Base-by-base conservation (phyloP, 2,888 invertebrate genomes). In the Scaptomyza caliginosa region DNA sequence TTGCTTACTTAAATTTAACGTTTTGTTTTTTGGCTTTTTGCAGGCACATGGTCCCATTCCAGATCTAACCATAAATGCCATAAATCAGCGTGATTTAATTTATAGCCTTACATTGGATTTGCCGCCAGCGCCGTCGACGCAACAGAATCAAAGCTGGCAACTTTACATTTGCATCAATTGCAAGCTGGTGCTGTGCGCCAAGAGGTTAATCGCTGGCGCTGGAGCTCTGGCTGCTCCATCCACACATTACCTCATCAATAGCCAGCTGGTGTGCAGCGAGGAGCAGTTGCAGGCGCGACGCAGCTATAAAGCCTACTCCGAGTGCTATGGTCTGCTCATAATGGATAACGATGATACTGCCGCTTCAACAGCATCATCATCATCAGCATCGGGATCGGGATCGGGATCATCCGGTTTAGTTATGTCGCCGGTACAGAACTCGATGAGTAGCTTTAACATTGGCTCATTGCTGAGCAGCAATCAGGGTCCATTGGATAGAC, bases 321-420 rank as follows among this genome's bases (percentile, higher is more conserved):
- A 94, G 67, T 93, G 94, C 46, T 96, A 95, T 90, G 94, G 94
- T 80, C 92, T 96, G 85, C 90, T 96, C 67, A 93, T 96, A 73
- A 78, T 88, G 83, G 89, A 90, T 51, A 79, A 87, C 45, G 80
- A 76, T 5, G 79, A 79, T 17, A 26, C 52, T 17, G 34, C 42
- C 5, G 6, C n/a, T n/a, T 10, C 7, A 21, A 26, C 34, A 26
- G 13, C 43, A 54, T 11, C 17, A 92, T 91, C 92, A 84, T 91
- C 93, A 59, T 93, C 62, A 8, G 19, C 46, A 8, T 28, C 54
- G n/a, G n/a, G n/a, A n/a, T 19, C 58, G 0, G 17, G 21, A 21
- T 11, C 28, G 11, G n/a, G n/a, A n/a, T n/a, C n/a, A n/a, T n/a
- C n/a, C n/a, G n/a, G n/a, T n/a, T n/a, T 0, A 11, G 11, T 36